phyloP scores from a whole-genome alignment of 2,888 invertebrate species.

The Molanna angustata region DNA sequence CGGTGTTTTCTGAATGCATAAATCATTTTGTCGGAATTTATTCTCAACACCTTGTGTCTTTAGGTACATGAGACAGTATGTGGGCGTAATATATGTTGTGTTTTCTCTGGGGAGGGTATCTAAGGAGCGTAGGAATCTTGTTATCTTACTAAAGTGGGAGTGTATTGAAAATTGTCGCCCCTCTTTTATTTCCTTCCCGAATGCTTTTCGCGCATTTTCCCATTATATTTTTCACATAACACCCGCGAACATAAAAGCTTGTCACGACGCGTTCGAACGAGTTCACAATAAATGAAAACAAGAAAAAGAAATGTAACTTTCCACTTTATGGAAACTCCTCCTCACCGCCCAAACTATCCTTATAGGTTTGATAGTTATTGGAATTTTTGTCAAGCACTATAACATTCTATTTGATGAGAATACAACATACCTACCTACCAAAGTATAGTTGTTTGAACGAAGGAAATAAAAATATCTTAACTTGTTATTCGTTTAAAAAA shows the following conservation, averaged over 20 bases:
- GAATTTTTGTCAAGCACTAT: background rate
- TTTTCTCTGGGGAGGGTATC: no score
- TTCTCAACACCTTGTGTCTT: no score
- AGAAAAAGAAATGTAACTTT: conserved; percentile 2
- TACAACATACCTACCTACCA: no score
- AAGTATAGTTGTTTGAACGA: no score
- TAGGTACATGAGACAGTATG: no score
- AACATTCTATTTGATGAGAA: no score
- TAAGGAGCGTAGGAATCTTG: conserved; percentile 21
- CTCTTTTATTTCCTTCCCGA: conserved; percentile 24
- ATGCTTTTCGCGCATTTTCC: conserved; percentile 15
- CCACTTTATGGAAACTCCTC: background rate
- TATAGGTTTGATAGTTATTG: background rate
- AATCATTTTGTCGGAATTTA: no score
- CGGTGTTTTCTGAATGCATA: no score
- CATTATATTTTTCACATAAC: conserved; percentile 26
- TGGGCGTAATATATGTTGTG: no score
- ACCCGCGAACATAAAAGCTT: conserved; percentile 23
- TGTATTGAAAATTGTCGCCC: conserved; percentile 27
- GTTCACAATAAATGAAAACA: conserved; percentile 20
- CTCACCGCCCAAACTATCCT: background rate
- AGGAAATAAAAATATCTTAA: no score
- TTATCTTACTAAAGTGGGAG: conserved; percentile 29
- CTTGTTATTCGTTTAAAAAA: no score
- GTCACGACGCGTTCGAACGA: conserved; percentile 26